Conservation (phyloP, 1,140 invertebrate genomes). For the Carposina sasakii region DNA sequence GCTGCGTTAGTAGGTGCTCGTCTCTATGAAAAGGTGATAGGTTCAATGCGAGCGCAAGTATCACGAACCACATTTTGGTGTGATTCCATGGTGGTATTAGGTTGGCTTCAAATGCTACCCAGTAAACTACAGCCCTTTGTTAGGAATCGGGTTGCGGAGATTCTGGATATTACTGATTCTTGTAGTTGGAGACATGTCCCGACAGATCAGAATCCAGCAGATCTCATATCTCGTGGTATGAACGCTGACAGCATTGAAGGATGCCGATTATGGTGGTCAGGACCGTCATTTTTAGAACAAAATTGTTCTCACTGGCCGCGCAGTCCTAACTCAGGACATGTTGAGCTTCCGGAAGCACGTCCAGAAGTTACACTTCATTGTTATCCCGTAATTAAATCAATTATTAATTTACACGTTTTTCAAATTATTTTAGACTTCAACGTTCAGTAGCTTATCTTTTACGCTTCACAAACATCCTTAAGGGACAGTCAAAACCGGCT, state of each 20-base stretch:
- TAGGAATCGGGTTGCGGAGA: background rate
- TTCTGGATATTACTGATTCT: background rate
- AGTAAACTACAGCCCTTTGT: background rate
- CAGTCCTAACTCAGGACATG: background rate
- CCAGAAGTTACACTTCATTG: background rate
- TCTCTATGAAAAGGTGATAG: background rate
- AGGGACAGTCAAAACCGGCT: background rate
- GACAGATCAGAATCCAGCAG: background rate
- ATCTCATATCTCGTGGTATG: background rate
- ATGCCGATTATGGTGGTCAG: background rate
- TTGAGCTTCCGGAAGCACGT: background rate
- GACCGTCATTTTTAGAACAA: background rate
- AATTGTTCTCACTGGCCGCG: background rate
- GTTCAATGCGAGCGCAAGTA: background rate
- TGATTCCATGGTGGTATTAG: background rate
- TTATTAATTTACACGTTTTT: conserved; percentile 2
- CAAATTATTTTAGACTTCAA: background rate
- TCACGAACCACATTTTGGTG: background rate
- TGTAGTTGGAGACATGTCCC: conserved; percentile 1
- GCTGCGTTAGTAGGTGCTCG: conserved; percentile 20
- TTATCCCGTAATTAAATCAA: background rate
- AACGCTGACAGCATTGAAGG: background rate
- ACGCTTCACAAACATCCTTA: background rate
- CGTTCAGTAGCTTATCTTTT: background rate
- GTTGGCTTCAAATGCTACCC: background rate